Base-by-base conservation (phyloP, 2,797 vertebrate species). In the Epinephelus coioides region DNA sequence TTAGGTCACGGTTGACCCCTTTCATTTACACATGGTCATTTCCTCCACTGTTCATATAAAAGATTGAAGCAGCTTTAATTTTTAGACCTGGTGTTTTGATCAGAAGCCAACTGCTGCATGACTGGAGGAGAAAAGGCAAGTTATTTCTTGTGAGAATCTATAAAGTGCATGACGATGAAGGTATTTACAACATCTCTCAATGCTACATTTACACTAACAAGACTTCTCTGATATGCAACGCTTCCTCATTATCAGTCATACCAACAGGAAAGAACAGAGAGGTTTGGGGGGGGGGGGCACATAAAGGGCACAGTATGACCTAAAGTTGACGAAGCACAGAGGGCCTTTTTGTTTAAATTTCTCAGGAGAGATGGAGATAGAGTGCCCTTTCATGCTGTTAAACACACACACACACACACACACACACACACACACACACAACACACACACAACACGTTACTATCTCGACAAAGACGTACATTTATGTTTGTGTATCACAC, bases 301-400 rank as follows among this genome's bases (percentile, higher is more conserved):
- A 73, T 83, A 90, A 86, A 85, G 86, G 78, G 51, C 74, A 89
- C 63, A 43, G 69, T 87, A 57, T 82, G 82, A 89, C 70, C 89
- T 72, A 38, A 79, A 81, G 81, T 55, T 82, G 81, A 79, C 15
- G 21, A 60, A 89, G 79, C 82, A 95, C 90, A 94, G 79, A 91
- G 75, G 46, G 44, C 44, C 88, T 91, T 91, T 90, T 83, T 92
- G 85, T 91, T 85, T 78, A 51, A 34, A 77, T 73, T 74, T 80
- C 65, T 88, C 83, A 49, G 50, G 76, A 84, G 88, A 67, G 74
- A 83, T 75, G 75, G 68, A 73, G 73, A 89, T 82, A 80, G 73
- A 83, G 79, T 74, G 79, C 53, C 80, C 85, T 80, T 88, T 90
- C 86, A 86, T 76, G 74, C 81, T 79, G 62, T 67, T 75, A 77